Conservation (phyloP, 2,797 vertebrate species). For the Manis javanica region DNA sequence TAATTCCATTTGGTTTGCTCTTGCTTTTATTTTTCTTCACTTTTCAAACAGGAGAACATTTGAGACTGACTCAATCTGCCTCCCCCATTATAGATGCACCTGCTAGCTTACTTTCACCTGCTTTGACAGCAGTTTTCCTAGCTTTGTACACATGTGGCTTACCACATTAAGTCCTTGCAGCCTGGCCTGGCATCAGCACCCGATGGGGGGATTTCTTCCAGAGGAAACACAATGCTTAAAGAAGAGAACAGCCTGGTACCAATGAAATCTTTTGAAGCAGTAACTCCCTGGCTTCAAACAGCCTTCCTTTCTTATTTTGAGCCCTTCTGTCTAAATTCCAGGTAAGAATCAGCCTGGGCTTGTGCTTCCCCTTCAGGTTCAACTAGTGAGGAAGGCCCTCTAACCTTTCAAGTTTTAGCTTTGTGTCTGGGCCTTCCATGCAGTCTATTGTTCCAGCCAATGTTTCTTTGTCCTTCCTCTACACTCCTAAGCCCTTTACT, state of each 20-base stretch:
- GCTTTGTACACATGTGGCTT: background rate
- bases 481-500: background rate
- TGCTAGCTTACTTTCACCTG: background rate
- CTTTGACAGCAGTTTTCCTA: background rate
- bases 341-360: background rate
- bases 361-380: background rate
- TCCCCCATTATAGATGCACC: background rate
- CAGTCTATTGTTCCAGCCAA: background rate
- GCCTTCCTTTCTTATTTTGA: background rate
- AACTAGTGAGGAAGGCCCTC: background rate
- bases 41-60: constrained; percentile 6
- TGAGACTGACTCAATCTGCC: background rate
- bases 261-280: constrained; percentile 6
- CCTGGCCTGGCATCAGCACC: background rate
- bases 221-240: background rate
- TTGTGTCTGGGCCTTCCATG: background rate
- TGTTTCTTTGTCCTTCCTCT: background rate
- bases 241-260: background rate
- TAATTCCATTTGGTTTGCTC: background rate
- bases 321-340: background rate
- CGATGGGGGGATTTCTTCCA: background rate
- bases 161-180: background rate
- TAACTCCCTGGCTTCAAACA: background rate
- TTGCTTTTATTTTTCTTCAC: constrained; percentile 45
- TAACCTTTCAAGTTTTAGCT: constrained; percentile 1